Base-by-base conservation (phyloP, 2,113 vertebrate species). In the Leucosticte australis region DNA sequence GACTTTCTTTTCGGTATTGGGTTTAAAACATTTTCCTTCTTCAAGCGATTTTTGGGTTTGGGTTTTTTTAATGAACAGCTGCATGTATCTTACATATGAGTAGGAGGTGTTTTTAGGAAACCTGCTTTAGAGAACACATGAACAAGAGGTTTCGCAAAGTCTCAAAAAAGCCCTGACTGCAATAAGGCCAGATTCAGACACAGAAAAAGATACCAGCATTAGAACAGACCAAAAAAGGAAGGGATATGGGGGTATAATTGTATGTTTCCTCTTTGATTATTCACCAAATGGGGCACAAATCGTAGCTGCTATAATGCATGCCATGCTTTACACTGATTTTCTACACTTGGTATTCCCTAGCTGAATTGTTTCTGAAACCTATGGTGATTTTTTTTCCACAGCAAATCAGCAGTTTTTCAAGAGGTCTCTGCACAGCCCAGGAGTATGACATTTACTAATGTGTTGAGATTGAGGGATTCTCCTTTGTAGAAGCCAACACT, bases 401-500 rank as follows among this genome's bases (percentile, higher is more conserved):
- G 93, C 94, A 98, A 97, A 97, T 88, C 57, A 90, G 95, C 94
- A 97, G 94, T 94, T 97, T 98, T 97, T 96, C 92, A 92, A 97
- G 95, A 95, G 87, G 90, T 95, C 94, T 97, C 94, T 95, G 82
- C 93, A 92, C 89, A 95, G 80, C 85, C 90, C 73, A 91, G 92
- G 95, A 95, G 93, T 92, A 95, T 96, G 97, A 96, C 97, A 97
- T 96, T 98, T 97, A 97, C 97, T 96, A 97, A 97, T 93, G 95
- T 91, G 92, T 84, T 96, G 93, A 96, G 91, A 96, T 97, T 96
- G 94, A 94, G 83, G 89, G 94, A 95, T 97, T 97, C 97, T 97
- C 95, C 97, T 98, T 92, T 94, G 95, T 95, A 95, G 91, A 96
- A 95, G 92, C 83, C 95, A 97, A 96, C 77, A 81, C 96, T 98